Percentiles rank a stretch among this genome's conserved stretches.
These are phyloP conservation scores for Steinernema feltiae DNA, from an alignment of 1,140 invertebrate genomes.

Conservation along the genomic window DNA sequence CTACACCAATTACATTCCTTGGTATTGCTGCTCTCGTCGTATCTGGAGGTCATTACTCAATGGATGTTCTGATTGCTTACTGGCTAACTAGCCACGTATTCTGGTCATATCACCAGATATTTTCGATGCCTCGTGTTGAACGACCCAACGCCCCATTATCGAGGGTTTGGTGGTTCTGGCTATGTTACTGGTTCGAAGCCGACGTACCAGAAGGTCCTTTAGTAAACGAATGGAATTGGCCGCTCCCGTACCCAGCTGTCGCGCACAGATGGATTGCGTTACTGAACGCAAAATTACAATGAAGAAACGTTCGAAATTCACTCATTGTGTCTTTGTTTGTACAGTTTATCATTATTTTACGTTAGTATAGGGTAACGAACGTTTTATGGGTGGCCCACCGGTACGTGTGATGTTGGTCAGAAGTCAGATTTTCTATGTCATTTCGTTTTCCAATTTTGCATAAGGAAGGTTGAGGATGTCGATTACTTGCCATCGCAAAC, in stretches of 20 bases:
- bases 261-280: constrained; percentile 40
- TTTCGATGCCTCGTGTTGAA: constrained; percentile 42
- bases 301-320: neutral
- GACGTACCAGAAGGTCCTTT: constrained; percentile 51
- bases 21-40: constrained; percentile 55
- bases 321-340: neutral
- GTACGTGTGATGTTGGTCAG: neutral
- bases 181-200: constrained; percentile 49
- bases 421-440: neutral
- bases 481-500: neutral
- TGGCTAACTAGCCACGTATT: constrained; percentile 57
- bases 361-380: neutral
- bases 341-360: neutral
- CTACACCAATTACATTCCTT: constrained; percentile 53
- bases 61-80: constrained; percentile 54
- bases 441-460: neutral
- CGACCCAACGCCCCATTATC: constrained; percentile 48
- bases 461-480: neutral
- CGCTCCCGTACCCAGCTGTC: constrained; percentile 38
- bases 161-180: constrained; percentile 56
- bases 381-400: constrained; percentile 10
- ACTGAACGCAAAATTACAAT: constrained; percentile 40
- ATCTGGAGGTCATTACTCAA: constrained; percentile 56
- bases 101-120: constrained; percentile 57
- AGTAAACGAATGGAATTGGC: constrained; percentile 56